A percentile compares a stretch with the other conserved stretches of the same genome.
phyloP scores from a whole-genome alignment of 2,797 vertebrate species.

The Alouatta caraya region DNA sequence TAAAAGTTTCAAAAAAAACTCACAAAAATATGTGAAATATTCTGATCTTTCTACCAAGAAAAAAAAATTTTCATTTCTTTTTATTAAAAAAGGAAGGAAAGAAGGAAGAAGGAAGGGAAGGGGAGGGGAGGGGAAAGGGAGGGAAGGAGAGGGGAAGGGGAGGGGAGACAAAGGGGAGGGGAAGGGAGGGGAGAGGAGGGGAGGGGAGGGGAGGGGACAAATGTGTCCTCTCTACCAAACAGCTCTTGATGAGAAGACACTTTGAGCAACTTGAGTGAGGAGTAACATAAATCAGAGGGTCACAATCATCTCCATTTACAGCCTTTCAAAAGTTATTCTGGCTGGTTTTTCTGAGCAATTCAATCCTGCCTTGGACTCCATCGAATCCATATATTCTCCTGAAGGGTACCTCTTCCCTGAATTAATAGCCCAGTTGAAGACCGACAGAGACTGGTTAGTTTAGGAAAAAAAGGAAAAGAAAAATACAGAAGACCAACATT shows the following conservation, averaged over 20 bases:
- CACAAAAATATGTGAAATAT: not conserved
- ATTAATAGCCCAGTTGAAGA: not conserved
- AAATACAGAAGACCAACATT: too few species aligned
- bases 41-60: not conserved
- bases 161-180: accelerated
- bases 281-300: not conserved
- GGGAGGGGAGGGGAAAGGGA: too few species aligned
- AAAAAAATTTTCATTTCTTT: not conserved
- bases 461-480: not conserved
- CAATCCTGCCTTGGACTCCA: not conserved
- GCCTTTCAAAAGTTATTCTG: not conserved
- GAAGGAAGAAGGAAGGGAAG: accelerated
- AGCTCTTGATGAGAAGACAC: not conserved
- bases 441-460: not conserved
- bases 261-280: not conserved
- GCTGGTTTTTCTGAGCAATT: not conserved
- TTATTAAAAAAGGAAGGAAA: not conserved
- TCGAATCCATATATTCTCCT: not conserved
- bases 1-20: too few species aligned
- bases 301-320: not conserved
- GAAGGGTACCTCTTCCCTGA: not conserved
- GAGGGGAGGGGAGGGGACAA: not conserved
- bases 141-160: too few species aligned
- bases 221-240: not conserved
- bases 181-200: not conserved